Evolutionary conservation across 2,888 invertebrate genomes (phyloP).

Genomic region (Oegoconia quadripuncta): DNA sequence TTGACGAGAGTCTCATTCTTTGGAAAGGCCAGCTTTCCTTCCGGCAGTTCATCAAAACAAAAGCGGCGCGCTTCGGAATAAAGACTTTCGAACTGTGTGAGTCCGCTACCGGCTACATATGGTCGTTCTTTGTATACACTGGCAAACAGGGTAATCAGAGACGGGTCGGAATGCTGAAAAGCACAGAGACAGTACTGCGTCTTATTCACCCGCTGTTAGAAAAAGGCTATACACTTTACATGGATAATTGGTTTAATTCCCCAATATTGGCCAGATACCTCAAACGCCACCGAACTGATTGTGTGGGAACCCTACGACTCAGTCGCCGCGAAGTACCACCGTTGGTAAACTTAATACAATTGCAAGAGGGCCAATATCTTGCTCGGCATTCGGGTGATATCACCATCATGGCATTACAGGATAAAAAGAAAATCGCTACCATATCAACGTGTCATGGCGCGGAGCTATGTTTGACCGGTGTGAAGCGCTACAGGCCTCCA

Average conservation of each 20-base stretch:
- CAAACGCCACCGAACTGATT: slow-evolving; percentile 17
- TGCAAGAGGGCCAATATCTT: not conserved
- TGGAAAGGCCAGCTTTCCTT: slow-evolving; percentile 20
- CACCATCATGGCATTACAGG: not conserved
- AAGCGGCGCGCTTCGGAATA: slow-evolving; percentile 17
- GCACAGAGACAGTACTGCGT: not conserved
- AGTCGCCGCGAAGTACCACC: slow-evolving; percentile 9
- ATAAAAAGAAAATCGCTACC: not conserved
- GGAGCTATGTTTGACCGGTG: too few species aligned
- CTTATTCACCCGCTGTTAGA: not conserved
- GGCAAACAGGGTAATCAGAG: not conserved
- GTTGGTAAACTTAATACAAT: not conserved
- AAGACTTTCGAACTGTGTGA: slow-evolving; percentile 21
- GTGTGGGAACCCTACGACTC: slow-evolving; percentile 15
- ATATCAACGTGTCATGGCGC: not conserved
- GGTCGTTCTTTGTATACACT: slow-evolving; percentile 18
- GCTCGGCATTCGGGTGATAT: not conserved
- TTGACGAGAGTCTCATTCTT: slow-evolving; percentile 21
- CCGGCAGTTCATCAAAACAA: slow-evolving; percentile 16
- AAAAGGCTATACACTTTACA: slow-evolving; percentile 5
- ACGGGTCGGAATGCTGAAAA: not conserved
- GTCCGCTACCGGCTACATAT: slow-evolving; percentile 18
- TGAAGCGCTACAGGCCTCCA: too few species aligned
- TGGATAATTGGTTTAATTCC: slow-evolving; percentile 14
- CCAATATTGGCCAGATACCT: slow-evolving; percentile 13